Evolutionary conservation across 2,113 vertebrate species (phyloP).

Genomic region (Alouatta palliata): DNA sequence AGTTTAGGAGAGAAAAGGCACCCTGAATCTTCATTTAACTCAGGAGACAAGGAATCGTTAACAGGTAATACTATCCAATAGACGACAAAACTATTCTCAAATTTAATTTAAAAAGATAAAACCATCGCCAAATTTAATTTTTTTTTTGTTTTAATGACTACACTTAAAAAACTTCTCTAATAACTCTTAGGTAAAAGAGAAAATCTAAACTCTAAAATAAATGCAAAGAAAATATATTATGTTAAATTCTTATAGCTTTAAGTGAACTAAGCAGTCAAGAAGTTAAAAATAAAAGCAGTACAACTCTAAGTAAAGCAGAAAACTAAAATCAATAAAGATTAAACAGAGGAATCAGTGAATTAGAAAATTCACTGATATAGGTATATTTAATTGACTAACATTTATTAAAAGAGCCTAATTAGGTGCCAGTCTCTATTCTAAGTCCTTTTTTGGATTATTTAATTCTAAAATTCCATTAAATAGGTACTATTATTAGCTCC

Average conservation of each 20-base stretch:
- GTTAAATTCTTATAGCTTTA: conserved; percentile 6
- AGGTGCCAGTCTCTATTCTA: not conserved
- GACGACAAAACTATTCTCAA: conserved; percentile 39
- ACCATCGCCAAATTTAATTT: not conserved
- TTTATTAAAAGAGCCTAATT: not conserved
- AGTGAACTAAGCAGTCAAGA: conserved; percentile 33
- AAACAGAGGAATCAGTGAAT: conserved; percentile 31
- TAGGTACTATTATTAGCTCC: not conserved
- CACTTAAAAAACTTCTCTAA: conserved; percentile 31
- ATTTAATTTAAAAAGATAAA: conserved; percentile 9
- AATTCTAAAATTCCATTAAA: not conserved
- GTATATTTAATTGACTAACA: not conserved
- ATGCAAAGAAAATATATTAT: conserved; percentile 37
- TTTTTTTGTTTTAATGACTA: conserved; percentile 21
- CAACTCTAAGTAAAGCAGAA: conserved; percentile 28
- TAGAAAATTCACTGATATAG: not conserved
- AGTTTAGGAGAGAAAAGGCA: conserved; percentile 71
- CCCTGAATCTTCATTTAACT: conserved; percentile 19
- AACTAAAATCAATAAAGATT: conserved; percentile 17
- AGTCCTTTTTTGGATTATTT: not conserved
- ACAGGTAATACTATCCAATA: conserved; percentile 74
- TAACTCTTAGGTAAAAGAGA: conserved; percentile 10
- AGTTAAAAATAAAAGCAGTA: conserved; percentile 20
- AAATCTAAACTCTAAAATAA: conserved; percentile 57
- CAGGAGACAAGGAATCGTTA: conserved; percentile 53